Base-by-base conservation (phyloP, 2,113 vertebrate genomes). In the Hiodon tergisus region DNA sequence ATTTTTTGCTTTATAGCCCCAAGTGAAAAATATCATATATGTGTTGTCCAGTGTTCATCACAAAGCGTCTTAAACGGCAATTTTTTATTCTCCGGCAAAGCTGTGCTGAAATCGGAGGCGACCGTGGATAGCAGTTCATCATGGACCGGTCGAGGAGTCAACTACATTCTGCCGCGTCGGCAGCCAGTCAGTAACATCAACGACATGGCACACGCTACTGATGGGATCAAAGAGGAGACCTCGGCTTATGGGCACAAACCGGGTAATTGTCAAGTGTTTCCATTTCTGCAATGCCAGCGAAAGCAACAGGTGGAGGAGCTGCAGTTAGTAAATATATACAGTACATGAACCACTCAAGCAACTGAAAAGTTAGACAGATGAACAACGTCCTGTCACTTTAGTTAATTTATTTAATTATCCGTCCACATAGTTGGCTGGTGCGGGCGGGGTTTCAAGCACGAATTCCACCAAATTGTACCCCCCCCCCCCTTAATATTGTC, bases 181-280 rank as follows among this genome's bases (percentile, higher is more conserved):
- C 76, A 14, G 51, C 76, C 79, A 83, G 88, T 86, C 88, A 88
- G 87, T 89, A 89, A 86, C 85, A 68, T 75, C 83, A 50, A 47
- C 59, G n/a, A 17, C 71, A 89, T 89, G 88, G 86, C 86, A 71
- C 85, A 82, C 76, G 71, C 76, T 8, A 78, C 67, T 67, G 80
- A 10, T 77, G 84, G 81, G 11, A 16, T 63, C 5, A 61, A 51
- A 81, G 76, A 82, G 13, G 82, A 65, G 65, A n/a, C 16, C 7
- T 50, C 3, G 51, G 72, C 52, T 0, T 72, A 65, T 50, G 78
- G 74, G 59, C 65, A 58, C 72, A 79, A 50, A 74, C 62, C 78
- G 61, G 87, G 87, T 88, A 82, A 6, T 85, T 46, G 70, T 48
- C 46, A 47, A n/a, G 14, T 47, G 14, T 61, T 10, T 50, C 11